phyloP scores from a whole-genome alignment of 2,888 invertebrate species.

The Ectemnius cavifrons region DNA sequence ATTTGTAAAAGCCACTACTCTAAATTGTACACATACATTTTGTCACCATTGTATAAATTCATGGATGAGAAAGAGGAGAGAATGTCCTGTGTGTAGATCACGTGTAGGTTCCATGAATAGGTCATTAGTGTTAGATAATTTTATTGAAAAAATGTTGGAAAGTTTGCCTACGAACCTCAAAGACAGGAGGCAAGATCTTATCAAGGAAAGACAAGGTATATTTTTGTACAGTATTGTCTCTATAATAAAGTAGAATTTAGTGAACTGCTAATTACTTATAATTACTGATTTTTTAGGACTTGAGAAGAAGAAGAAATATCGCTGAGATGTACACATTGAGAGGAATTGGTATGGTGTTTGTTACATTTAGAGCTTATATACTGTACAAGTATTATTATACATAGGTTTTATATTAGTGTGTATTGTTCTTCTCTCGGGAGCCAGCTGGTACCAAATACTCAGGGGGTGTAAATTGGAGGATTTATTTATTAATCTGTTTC shows the following conservation, averaged over 20 bases:
- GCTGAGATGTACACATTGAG: too few relatives aligned
- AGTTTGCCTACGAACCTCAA: conserved; percentile 82
- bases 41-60: conserved; percentile 85
- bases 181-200: conserved; percentile 79
- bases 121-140: conserved; percentile 85
- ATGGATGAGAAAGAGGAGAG: conserved; percentile 85
- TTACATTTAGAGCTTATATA: background rate
- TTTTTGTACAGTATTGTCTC: too few relatives aligned
- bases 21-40: conserved; percentile 88
- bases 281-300: conserved; percentile 32
- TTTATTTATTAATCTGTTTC: too few relatives aligned
- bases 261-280: too few relatives aligned
- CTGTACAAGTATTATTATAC: too few relatives aligned
- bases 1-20: conserved; percentile 84
- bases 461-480: too few relatives aligned
- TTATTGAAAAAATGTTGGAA: conserved; percentile 85
- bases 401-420: too few relatives aligned
- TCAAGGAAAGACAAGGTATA: conserved; percentile 58
- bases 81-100: conserved; percentile 86
- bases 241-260: too few relatives aligned
- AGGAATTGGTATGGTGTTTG: too few relatives aligned
- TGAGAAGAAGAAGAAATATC: conserved; percentile 11
- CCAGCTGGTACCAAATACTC: too few relatives aligned
- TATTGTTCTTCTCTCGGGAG: too few relatives aligned
- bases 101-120: conserved; percentile 80